These are phyloP conservation scores for Zenarchopterus dispar DNA, from an alignment of 2,797 vertebrate species.

Conservation along the genomic window DNA sequence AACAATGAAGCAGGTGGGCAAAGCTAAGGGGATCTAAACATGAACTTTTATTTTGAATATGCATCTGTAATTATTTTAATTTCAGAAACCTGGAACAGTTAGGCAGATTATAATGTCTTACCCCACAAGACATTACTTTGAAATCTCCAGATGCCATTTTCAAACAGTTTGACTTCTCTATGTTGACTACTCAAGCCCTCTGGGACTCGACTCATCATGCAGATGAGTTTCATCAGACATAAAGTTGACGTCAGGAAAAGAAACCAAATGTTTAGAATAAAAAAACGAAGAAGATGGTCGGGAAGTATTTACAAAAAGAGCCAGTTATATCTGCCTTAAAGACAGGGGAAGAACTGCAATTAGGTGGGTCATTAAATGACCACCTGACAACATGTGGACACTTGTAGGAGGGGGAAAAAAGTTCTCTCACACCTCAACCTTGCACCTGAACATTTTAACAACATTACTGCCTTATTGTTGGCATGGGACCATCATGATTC, in stretches of 20 bases:
- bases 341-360: conserved; percentile 74
- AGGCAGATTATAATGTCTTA: not conserved
- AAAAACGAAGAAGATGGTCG: conserved; percentile 9
- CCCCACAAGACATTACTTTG: not conserved
- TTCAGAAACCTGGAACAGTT: conserved; percentile 50
- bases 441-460: conserved; percentile 84
- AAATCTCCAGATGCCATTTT: conserved; percentile 37
- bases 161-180: conserved; percentile 44
- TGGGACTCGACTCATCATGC: conserved; percentile 17
- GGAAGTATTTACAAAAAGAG: conserved; percentile 21
- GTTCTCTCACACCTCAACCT: conserved; percentile 75
- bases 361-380: conserved; percentile 83
- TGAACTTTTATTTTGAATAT: conserved; percentile 48
- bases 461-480: conserved; percentile 80
- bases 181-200: conserved; percentile 31
- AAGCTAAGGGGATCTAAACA: conserved; percentile 49
- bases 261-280: conserved; percentile 29
- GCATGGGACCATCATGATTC: conserved; percentile 71
- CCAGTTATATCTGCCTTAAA: conserved; percentile 68
- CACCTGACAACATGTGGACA: conserved; percentile 85
- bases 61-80: conserved; percentile 39
- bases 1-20: conserved; percentile 24
- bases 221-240: conserved; percentile 28
- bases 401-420: conserved; percentile 63
- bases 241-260: conserved; percentile 17